Evolutionary conservation across 2,888 invertebrate species (phyloP).

Genomic region (Schrankia costaestrigalis): DNA sequence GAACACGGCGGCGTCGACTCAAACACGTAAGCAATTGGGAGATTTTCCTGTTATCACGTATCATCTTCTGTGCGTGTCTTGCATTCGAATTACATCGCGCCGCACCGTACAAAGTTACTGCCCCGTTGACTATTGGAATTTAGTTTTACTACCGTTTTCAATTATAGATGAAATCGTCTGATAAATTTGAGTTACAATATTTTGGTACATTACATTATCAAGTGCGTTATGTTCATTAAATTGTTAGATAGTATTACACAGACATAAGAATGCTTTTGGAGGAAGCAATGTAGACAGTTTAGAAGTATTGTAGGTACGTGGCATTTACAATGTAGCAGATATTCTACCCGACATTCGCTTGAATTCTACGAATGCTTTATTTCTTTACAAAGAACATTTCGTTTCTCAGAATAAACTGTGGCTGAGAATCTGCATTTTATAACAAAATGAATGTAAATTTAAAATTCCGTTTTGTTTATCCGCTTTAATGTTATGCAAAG

Average conservation of each 20-base stretch:
- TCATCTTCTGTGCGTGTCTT: slow-evolving; percentile 73
- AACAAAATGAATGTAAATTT: too few species aligned
- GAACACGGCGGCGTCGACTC: slow-evolving; percentile 50
- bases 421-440: too few species aligned
- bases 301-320: slow-evolving; percentile 2
- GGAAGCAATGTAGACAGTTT: not conserved
- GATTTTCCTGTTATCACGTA: slow-evolving; percentile 81
- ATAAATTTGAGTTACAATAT: slow-evolving; percentile 35
- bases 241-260: not conserved
- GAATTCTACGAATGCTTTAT: slow-evolving; percentile 3
- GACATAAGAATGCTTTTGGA: not conserved
- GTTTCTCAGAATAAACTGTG: too few species aligned
- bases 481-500: too few species aligned
- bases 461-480: too few species aligned
- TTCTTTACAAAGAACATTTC: slow-evolving; percentile 1
- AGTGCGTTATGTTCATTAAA: not conserved
- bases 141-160: slow-evolving; percentile 39
- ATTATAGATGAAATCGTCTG: slow-evolving; percentile 30
- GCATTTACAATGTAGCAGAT: slow-evolving; percentile 12
- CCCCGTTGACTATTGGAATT: slow-evolving; percentile 50
- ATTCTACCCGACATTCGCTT: slow-evolving; percentile 3
- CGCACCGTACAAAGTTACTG: slow-evolving; percentile 52
- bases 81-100: slow-evolving; percentile 49
- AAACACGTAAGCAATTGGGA: slow-evolving; percentile 80
- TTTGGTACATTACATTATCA: slow-evolving; percentile 14